Percentiles rank a stretch among this genome's conserved stretches.
Evolutionary conservation across 2,797 vertebrate genomes (phyloP).

Genomic region (Anniella stebbinsi): DNA sequence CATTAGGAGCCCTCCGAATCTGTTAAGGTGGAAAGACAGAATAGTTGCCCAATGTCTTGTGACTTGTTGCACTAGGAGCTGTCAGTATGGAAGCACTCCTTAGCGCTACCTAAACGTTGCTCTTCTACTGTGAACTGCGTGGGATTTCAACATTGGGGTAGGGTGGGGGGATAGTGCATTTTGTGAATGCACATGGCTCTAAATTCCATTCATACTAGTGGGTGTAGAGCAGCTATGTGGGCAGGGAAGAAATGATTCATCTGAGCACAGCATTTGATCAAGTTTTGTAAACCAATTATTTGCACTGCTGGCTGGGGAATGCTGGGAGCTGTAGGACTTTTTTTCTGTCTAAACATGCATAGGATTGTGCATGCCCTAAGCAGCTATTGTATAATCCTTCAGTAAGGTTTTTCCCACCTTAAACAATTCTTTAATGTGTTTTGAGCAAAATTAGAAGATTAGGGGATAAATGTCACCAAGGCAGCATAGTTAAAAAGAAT

Average conservation of each 20-base stretch:
- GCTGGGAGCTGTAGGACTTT: too few relatives aligned
- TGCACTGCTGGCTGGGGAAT: neutral
- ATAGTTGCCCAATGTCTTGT: neutral
- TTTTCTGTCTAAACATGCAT: too few relatives aligned
- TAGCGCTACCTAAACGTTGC: neutral
- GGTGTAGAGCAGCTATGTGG: neutral
- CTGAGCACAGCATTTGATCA: neutral
- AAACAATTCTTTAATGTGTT: too few relatives aligned
- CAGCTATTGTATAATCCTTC: neutral
- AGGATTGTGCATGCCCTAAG: neutral
- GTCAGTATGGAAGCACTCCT: neutral
- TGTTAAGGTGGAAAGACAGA: neutral
- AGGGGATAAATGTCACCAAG: too few relatives aligned
- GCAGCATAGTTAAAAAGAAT: neutral
- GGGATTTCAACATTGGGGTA: neutral
- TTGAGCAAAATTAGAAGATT: too few relatives aligned
- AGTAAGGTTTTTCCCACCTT: too few relatives aligned
- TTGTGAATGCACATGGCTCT: neutral
- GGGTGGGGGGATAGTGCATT: neutral
- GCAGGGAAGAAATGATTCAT: neutral
- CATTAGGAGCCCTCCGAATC: neutral
- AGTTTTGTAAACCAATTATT: neutral
- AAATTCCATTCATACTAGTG: neutral
- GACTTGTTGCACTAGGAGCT: neutral
- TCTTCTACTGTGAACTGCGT: neutral